Conservation (phyloP, 2,888 invertebrate genomes). For the Trilocha varians region DNA sequence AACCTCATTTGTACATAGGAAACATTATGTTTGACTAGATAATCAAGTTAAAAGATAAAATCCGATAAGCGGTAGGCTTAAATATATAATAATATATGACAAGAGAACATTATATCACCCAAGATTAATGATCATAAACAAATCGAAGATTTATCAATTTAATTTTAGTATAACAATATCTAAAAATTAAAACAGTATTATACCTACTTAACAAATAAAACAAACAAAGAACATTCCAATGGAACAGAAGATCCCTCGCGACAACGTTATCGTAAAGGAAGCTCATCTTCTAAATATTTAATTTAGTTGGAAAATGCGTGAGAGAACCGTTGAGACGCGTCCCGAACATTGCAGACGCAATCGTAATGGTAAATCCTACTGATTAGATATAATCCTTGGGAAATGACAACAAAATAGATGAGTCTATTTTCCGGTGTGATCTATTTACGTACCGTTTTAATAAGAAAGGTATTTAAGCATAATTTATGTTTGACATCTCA, state of each 20-base stretch:
- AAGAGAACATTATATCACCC: too few species aligned
- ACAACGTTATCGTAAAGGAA: slow-evolving; percentile 56
- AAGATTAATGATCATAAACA: too few species aligned
- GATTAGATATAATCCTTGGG: slow-evolving; percentile 68
- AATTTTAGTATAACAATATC: too few species aligned
- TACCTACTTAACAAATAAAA: background rate
- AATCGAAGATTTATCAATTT: background rate
- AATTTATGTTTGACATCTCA: too few species aligned
- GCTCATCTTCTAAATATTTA: slow-evolving; percentile 63
- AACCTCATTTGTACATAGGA: too few species aligned
- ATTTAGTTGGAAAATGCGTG: slow-evolving; percentile 48
- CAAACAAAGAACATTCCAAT: background rate
- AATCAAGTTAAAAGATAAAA: too few species aligned
- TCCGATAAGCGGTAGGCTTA: too few species aligned
- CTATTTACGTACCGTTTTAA: slow-evolving; percentile 17
- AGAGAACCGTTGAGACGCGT: slow-evolving; percentile 28
- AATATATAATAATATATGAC: too few species aligned
- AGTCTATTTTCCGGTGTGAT: slow-evolving; percentile 35
- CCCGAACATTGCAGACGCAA: slow-evolving; percentile 41
- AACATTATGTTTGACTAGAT: too few species aligned
- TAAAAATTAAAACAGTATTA: background rate
- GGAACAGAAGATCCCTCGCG: slow-evolving; percentile 23
- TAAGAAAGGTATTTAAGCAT: too few species aligned
- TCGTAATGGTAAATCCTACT: slow-evolving; percentile 55
- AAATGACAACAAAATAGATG: slow-evolving; percentile 51